Evolutionary conservation across 2,888 invertebrate species (phyloP).

Genomic region (Muscina levida): DNA sequence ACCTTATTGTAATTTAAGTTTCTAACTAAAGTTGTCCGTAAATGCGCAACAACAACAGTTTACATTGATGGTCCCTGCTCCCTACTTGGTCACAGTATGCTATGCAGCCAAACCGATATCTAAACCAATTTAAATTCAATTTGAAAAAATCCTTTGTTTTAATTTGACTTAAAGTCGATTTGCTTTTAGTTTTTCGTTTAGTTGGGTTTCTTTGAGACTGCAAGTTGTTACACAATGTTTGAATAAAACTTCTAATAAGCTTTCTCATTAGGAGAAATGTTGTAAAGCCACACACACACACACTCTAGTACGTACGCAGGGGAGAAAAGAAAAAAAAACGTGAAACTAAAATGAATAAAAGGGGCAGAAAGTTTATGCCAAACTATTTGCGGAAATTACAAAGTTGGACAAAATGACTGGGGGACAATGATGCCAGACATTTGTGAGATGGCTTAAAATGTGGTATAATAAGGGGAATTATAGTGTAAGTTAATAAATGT

Average conservation of each 20-base stretch:
- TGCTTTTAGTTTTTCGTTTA: background rate
- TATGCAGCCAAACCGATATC: background rate
- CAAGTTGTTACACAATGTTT: constrained; percentile 8
- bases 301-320: too few relatives aligned
- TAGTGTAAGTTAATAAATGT: too few relatives aligned
- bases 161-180: constrained; percentile 18
- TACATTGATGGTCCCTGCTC: background rate
- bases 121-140: constrained; percentile 7
- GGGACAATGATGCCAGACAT: constrained; percentile 34
- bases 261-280: constrained; percentile 60
- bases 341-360: background rate
- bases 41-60: background rate
- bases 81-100: background rate
- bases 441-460: constrained; percentile 33
- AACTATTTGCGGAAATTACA: constrained; percentile 56
- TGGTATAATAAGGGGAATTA: too few relatives aligned
- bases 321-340: constrained; percentile 40
- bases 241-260: constrained; percentile 60
- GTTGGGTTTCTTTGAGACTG: background rate
- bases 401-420: constrained; percentile 51
- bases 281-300: constrained; percentile 31
- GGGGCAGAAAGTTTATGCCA: constrained; percentile 13
- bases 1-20: background rate
- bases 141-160: constrained; percentile 26
- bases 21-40: background rate